Evolutionary conservation across 2,113 vertebrate genomes (phyloP).

Genomic region (Anhinga rufa): DNA sequence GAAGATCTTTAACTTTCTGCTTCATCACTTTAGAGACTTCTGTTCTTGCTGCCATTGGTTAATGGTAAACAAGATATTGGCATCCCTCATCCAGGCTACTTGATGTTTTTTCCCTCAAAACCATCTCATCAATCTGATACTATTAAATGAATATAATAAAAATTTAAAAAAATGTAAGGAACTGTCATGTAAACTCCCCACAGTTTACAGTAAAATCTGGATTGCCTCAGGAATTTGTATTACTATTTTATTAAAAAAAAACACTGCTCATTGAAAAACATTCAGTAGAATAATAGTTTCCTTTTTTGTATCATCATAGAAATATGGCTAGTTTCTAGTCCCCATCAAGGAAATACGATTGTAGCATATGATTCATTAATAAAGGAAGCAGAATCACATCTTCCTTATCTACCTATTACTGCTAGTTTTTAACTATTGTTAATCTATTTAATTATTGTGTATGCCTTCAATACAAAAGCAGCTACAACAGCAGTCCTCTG

Average conservation of each 20-base stretch:
- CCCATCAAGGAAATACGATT: not conserved
- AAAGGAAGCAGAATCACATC: not conserved
- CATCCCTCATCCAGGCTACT: not conserved
- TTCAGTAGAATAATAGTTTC: not conserved
- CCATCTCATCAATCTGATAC: not conserved
- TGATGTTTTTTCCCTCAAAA: not conserved
- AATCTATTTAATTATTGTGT: not conserved
- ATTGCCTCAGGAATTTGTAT: not conserved
- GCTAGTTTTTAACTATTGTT: not conserved
- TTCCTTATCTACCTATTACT: not conserved
- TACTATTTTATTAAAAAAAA: not conserved
- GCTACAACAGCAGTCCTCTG: not conserved
- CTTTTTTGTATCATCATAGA: not conserved
- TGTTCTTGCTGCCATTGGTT: not conserved
- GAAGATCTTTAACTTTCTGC: slow-evolving; percentile 1
- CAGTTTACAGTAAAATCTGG: not conserved
- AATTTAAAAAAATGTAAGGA: not conserved
- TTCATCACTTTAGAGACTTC: not conserved
- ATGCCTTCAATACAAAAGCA: not conserved
- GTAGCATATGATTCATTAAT: not conserved
- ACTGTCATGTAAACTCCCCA: not conserved
- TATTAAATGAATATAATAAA: not conserved
- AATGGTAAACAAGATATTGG: not conserved
- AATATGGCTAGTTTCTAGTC: not conserved
- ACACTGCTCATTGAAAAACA: not conserved